phyloP scores from a whole-genome alignment of 2,797 vertebrate species.

The Buceros bicornis region DNA sequence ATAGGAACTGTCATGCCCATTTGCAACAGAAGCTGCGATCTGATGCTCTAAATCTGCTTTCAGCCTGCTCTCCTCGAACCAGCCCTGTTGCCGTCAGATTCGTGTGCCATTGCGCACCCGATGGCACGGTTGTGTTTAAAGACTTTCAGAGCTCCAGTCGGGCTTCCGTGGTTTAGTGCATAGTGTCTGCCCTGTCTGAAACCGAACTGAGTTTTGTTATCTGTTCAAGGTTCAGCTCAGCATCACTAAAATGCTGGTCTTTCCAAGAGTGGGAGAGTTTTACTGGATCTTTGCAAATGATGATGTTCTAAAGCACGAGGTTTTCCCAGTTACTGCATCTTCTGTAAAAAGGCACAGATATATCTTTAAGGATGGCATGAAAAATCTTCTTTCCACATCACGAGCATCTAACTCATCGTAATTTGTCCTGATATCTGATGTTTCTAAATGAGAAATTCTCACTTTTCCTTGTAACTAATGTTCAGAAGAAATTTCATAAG shows the following conservation, averaged over 20 bases:
- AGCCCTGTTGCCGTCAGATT: neutral
- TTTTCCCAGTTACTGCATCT: neutral
- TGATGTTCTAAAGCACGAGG: neutral
- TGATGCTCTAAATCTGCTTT: constrained; percentile 29
- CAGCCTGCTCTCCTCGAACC: neutral
- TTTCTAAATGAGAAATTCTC: neutral
- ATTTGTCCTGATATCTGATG: neutral
- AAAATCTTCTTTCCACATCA: neutral
- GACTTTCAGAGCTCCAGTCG: neutral
- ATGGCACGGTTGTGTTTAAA: neutral
- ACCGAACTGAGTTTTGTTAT: neutral
- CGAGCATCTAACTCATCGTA: neutral
- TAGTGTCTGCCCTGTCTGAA: neutral
- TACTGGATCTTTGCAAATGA: neutral
- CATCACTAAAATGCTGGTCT: neutral
- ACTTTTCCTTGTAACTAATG: neutral
- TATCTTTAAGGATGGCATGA: neutral
- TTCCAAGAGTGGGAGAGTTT: neutral
- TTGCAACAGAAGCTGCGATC: constrained; percentile 51
- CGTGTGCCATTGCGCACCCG: neutral
- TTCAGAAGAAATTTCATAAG: neutral
- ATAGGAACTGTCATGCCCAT: constrained; percentile 46
- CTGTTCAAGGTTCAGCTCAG: neutral
- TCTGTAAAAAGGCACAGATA: neutral
- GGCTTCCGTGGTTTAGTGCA: neutral